These are phyloP conservation scores for Prorops nasuta DNA, from an alignment of 1,140 invertebrate genomes.

Conservation along the genomic window DNA sequence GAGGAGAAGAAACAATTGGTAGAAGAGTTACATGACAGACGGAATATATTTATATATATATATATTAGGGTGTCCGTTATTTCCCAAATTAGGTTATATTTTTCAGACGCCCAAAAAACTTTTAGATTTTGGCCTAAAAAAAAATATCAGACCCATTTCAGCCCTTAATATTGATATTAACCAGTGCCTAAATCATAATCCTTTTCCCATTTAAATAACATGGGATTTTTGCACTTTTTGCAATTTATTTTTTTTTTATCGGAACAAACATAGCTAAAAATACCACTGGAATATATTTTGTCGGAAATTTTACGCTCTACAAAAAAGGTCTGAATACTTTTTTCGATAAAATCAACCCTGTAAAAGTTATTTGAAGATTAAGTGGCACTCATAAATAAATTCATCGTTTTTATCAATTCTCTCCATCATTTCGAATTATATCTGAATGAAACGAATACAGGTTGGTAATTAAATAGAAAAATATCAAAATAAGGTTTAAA, in stretches of 20 bases:
- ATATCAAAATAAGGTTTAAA: background rate
- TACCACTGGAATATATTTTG: background rate
- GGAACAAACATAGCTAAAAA: background rate
- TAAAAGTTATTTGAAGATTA: background rate
- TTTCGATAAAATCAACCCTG: background rate
- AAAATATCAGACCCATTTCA: conserved; percentile 7
- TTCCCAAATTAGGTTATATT: conserved; percentile 10
- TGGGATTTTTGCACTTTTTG: conserved; percentile 7
- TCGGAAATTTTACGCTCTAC: background rate
- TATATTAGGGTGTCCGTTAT: conserved; percentile 9
- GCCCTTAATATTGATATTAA: conserved; percentile 11
- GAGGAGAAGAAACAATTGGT: too few species aligned
- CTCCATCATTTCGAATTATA: background rate
- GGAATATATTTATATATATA: too few species aligned
- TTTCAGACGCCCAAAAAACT: conserved; percentile 9
- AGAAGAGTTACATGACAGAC: too few species aligned
- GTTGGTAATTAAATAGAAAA: background rate
- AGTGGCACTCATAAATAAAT: background rate
- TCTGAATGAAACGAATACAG: background rate
- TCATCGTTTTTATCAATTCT: background rate
- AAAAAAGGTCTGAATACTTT: conserved; percentile 1
- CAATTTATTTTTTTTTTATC: conserved; percentile 6
- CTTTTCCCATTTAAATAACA: conserved; percentile 14
- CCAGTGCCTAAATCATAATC: conserved; percentile 7
- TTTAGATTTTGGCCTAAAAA: conserved; percentile 9